Base-by-base conservation (phyloP, 2,113 vertebrate species). In the Mastomys natalensis region DNA sequence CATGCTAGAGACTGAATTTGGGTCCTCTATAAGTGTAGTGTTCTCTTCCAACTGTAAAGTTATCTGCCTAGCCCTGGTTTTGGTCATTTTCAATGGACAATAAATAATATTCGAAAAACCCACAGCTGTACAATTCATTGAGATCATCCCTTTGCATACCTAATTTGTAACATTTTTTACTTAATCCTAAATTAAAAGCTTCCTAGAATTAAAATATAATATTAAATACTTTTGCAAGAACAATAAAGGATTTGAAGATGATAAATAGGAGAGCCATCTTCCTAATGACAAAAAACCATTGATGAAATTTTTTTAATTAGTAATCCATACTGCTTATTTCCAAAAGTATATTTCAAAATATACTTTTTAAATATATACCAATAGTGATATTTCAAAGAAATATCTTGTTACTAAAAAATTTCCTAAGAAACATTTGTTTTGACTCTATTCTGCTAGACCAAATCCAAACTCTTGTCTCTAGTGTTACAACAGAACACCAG, bases 111-210 rank as follows among this genome's bases (percentile, higher is more conserved):
- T 93, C 10, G 62, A 55, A 0, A 76, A 53, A 1, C 66, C 34
- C 11, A 45, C 19, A n/a, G 40, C 24, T 68, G 1, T 31, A 48
- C 17, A 73, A 68, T 22, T 70, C 66, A 45, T 64, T 87, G 58
- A 91, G 26, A 94, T 72, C 43, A 89, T 74, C 5, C 34, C 31
- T 92, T 9, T 76, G 13, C 8, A 74, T 89, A 12, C 2, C 17
- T 94, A 93, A 53, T 58, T 73, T 3, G 34, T 70, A 81, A 90
- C 4, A 13, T 78, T 94, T 91, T 89, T 86, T 9, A 94, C n/a
- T 82, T 89, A 88, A 93, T n/a, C 6, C 31, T 94, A 78, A 94
- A 80, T 95, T 94, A 31, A 95, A 60, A 80, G 73, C 87, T 89
- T 82, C 29, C 37, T 84, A 93, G 26, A 84, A 45, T 92, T 66